phyloP scores from a whole-genome alignment of 2,113 vertebrate species.

The Lamprotornis superbus region DNA sequence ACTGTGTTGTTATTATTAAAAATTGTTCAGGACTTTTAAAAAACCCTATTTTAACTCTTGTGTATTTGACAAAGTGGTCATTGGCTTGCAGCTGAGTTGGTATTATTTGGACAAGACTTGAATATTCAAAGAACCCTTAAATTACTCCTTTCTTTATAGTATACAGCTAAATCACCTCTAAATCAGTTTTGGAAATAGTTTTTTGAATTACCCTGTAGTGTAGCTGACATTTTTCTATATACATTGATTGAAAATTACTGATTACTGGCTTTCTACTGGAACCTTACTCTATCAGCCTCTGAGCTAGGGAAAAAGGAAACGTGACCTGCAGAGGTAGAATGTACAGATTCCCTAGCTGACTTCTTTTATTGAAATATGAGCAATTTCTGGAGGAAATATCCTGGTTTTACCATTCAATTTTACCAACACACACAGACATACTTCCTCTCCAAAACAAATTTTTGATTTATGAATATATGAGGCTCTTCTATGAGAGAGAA shows the following conservation, averaged over 20 bases:
- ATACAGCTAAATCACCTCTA: background rate
- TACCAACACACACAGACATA: background rate
- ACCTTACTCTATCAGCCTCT: background rate
- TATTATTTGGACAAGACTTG: background rate
- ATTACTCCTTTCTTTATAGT: background rate
- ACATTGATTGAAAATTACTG: conserved; percentile 27
- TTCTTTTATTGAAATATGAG: background rate
- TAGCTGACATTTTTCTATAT: background rate
- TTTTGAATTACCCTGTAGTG: background rate
- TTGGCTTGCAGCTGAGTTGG: background rate
- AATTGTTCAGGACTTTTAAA: background rate
- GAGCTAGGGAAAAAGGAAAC: background rate
- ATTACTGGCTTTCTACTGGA: conserved; percentile 7
- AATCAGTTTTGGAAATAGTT: background rate
- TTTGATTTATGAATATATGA: background rate
- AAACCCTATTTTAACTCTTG: background rate
- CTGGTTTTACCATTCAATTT: background rate
- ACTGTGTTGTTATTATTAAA: background rate
- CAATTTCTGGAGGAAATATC: background rate
- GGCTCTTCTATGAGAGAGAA: background rate
- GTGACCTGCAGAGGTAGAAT: background rate
- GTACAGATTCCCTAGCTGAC: background rate
- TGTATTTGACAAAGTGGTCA: background rate
- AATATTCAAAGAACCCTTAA: background rate
- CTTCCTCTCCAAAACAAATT: background rate